Base-by-base conservation (phyloP, 2,113 vertebrate genomes). In the Oceanodroma tethys region DNA sequence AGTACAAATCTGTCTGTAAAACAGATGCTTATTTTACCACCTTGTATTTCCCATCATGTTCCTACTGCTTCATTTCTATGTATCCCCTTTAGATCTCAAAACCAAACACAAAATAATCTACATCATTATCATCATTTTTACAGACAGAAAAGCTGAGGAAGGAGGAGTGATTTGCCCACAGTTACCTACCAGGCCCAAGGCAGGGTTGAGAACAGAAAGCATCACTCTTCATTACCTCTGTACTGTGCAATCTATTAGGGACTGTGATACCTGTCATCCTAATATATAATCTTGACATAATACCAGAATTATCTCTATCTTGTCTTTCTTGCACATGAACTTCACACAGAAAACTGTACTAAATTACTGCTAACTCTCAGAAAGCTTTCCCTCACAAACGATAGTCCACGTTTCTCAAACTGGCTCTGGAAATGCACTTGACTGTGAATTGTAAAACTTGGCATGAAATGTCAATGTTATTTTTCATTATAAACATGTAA, bases 151-250 rank as follows among this genome's bases (percentile, higher is more conserved):
- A 83, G 71, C 8, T 29, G 82, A 63, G 36, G 42, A 40, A 68
- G 52, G 26, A 79, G 48, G 15, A 91, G n/a, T 26, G 56, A 95
- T 92, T 91, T 72, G 76, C 62, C 81, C 73, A 45, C 65, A 80
- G 55, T 59, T 68, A 88, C 40, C 53, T 36, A 55, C 26, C 55
- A 43, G 93, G 92, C 88, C 78, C 70, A 95, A 88, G 73, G 80
- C 66, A 83, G 72, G 56, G 42, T 3, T n/a, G 80, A 71, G 79
- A 95, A 73, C 45, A 92, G 90, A 92, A 86, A 83, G 67, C 90
- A 94, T 95, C 88, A 45, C 71, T 96, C 95, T 90, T 93, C 71
- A 83, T 95, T 94, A 95, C 43, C 91, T 52, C 91, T 47, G 81
- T 29, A 32, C 92, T 58, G 25, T 53, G 74, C 40, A 23, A 90